Evolutionary conservation across 2,888 invertebrate genomes (phyloP), one percentile per base, ranked within the genome.

Genomic region (Nomada hirtipes): DNA sequence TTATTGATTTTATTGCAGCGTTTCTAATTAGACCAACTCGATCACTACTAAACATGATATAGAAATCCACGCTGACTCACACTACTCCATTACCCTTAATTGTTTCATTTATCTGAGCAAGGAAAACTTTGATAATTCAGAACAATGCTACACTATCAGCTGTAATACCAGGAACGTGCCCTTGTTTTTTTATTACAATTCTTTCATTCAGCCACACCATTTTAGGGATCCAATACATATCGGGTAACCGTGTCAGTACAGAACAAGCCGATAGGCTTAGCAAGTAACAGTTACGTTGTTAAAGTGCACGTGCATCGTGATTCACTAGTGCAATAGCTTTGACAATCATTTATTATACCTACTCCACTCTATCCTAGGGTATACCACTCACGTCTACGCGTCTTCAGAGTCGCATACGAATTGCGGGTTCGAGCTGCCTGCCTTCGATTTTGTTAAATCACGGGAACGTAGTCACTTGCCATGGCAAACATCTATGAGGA

Each of bases 251-350:
- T 68, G 23, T 52, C 67, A 15, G 18, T 7, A 36, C 36, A 13
- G 15, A 44, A 15, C 13, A 53, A 61, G 60, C 29, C 70, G 59
- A 65, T 59, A 59, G 50, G 4, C 47, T 47, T 18, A 15, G 44
- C 64, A 64, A 76, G 67, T 71, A 78, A 59, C 26, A 47, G 52
- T 20, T 29, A 53, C 69, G 47, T 74, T 59, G 64, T 81, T 81
- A 65, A 64, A 64, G 59, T 55, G 79, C 73, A 81, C 81, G 79
- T 79, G 68, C 80, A 68, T 44, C 59, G 63, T 80, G 80, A 73
- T 78, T 78, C 78, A 80, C 72, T 57, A 78, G 55, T 68, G 57
- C 20, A 71, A 82, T 75, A 79, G 74, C 71, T 67, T 67, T 59
- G 68, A 63, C 68, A 65, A 71, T 68, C 57, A 23, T 82, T 79